These are phyloP conservation scores for Saccopteryx bilineata DNA, from an alignment of 2,113 vertebrate genomes.

Conservation along the genomic window DNA sequence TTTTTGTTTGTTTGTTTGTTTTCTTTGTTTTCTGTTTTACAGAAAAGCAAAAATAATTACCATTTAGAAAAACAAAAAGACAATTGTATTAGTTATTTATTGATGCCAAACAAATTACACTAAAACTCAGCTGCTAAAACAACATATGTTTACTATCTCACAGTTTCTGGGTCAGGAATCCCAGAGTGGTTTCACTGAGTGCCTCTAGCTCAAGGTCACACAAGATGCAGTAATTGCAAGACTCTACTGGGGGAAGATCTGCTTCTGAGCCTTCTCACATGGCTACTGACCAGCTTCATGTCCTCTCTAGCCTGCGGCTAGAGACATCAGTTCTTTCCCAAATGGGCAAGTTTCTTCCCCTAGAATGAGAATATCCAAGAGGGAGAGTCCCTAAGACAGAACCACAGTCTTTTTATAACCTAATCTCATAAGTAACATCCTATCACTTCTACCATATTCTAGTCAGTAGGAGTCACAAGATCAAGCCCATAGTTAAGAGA, in stretches of 20 bases:
- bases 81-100: slow-evolving; percentile 9
- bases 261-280: neutral
- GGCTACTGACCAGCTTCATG: neutral
- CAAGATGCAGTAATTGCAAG: neutral
- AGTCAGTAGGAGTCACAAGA: neutral
- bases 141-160: neutral
- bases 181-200: no score
- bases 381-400: neutral
- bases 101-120: neutral
- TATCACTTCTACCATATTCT: neutral
- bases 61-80: slow-evolving; percentile 24
- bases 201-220: neutral
- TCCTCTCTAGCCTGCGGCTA: neutral
- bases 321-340: neutral
- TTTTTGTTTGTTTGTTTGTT: neutral
- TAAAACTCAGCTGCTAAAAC: neutral
- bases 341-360: neutral
- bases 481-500: neutral
- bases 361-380: neutral
- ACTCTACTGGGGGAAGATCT: accelerated
- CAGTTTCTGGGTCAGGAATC: neutral
- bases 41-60: neutral
- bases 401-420: neutral
- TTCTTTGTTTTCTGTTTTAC: slow-evolving; percentile 9
- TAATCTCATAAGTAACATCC: neutral